Conservation (phyloP, 1,140 invertebrate species). For the Aphelenchoides avenae region DNA sequence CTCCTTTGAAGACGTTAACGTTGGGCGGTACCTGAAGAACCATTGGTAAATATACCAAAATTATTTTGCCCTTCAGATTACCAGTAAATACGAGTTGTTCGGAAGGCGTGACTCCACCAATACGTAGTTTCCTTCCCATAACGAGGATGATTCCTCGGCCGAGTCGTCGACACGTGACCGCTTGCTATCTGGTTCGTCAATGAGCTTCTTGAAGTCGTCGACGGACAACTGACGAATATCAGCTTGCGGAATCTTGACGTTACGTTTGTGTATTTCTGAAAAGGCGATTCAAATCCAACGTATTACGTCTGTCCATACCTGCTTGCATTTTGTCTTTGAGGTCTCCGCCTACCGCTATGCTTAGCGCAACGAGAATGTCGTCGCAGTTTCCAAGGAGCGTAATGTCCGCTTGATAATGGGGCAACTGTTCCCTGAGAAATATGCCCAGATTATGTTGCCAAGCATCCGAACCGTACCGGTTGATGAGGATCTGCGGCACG, state of each 20-base stretch:
- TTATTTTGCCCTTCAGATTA: conserved; percentile 1
- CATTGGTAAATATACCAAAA: conserved; percentile 2
- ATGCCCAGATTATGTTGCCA: no score
- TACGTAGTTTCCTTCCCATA: conserved; percentile 30
- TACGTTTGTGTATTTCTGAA: not conserved
- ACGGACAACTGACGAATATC: conserved; percentile 8
- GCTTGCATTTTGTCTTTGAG: conserved; percentile 37
- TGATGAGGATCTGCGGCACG: conserved; percentile 43
- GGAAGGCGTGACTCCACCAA: conserved; percentile 16
- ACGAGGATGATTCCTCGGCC: not conserved
- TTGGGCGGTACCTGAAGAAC: conserved; percentile 37
- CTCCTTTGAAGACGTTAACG: conserved; percentile 35
- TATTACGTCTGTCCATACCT: conserved; percentile 21
- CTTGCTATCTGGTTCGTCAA: conserved; percentile 13
- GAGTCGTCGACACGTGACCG: not conserved
- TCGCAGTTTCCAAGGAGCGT: conserved; percentile 39
- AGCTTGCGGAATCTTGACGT: not conserved
- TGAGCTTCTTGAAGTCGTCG: conserved; percentile 31
- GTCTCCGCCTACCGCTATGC: conserved; percentile 35
- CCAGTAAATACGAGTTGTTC: conserved; percentile 17
- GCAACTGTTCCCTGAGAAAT: conserved; percentile 29
- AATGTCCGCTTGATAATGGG: conserved; percentile 32
- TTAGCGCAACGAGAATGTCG: conserved; percentile 27
- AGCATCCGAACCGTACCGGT: no score
- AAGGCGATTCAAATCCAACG: conserved; percentile 8